These are phyloP conservation scores for Naso thynnoides DNA, from an alignment of 2,797 vertebrate genomes.

Conservation along the genomic window DNA sequence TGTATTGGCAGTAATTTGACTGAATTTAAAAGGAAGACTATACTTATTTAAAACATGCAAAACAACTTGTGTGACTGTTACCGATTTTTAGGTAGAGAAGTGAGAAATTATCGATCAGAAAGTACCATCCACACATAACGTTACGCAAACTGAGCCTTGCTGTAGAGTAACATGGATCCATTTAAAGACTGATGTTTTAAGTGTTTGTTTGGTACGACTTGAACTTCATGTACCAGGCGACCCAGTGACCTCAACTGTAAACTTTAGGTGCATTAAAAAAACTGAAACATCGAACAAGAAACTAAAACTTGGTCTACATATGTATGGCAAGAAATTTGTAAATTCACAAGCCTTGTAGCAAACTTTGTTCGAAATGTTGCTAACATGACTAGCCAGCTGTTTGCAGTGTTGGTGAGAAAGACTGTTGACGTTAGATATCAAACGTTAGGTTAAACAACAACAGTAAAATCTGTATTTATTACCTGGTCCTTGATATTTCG, in stretches of 20 bases:
- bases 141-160: not conserved
- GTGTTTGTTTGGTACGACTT: constrained; percentile 1
- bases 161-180: not conserved
- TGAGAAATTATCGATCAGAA: not conserved
- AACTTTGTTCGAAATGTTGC: constrained; percentile 70
- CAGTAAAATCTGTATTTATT: constrained; percentile 24
- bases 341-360: constrained; percentile 33
- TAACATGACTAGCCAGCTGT: constrained; percentile 62
- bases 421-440: constrained; percentile 10
- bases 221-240: not conserved
- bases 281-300: not conserved
- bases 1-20: not conserved
- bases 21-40: not conserved
- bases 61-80: not conserved
- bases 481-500: constrained; percentile 95
- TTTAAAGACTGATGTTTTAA: constrained; percentile 10
- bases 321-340: not conserved
- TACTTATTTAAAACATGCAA: not conserved
- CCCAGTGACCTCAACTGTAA: not conserved
- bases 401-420: constrained; percentile 21
- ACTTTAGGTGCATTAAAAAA: not conserved
- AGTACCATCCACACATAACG: not conserved
- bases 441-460: not conserved
- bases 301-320: not conserved
- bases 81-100: not conserved